A percentile compares a stretch with the other conserved stretches of the same genome.
Evolutionary conservation across 2,797 vertebrate genomes (phyloP).

Genomic region (Triplophysa yarkandensis): DNA sequence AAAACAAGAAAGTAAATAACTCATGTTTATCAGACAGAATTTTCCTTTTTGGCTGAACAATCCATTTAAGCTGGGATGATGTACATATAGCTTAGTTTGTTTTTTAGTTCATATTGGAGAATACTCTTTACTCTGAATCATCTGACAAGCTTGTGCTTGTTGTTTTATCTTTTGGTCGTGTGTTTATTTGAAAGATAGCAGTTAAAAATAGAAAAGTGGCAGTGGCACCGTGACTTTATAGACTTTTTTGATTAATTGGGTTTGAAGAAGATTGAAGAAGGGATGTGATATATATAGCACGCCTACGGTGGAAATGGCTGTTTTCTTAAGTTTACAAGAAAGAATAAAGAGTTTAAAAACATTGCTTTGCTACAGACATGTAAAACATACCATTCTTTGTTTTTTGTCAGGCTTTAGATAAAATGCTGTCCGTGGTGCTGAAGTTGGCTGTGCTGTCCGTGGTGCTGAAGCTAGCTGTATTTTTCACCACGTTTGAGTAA

Average conservation of each 20-base stretch:
- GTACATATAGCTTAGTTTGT: background rate
- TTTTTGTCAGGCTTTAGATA: background rate
- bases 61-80: background rate
- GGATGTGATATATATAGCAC: background rate
- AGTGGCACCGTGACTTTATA: background rate
- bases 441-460: slow-evolving; percentile 2
- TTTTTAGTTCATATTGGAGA: background rate
- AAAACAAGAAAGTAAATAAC: too few relatives aligned
- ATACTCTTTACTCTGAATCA: background rate
- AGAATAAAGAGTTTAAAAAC: background rate
- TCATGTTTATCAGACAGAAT: too few relatives aligned
- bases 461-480: background rate
- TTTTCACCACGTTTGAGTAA: background rate
- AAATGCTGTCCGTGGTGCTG: slow-evolving; percentile 5
- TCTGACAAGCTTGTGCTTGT: background rate
- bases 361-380: background rate
- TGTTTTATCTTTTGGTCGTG: background rate
- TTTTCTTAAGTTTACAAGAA: slow-evolving; percentile 3
- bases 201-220: slow-evolving; percentile 17
- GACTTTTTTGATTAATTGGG: slow-evolving; percentile 16
- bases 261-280: background rate
- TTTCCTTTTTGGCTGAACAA: too few relatives aligned
- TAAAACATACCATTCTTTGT: background rate
- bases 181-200: slow-evolving; percentile 6
- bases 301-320: background rate